A percentile compares a stretch with the other conserved stretches of the same genome.
Conservation (phyloP, 2,888 invertebrate genomes). For the Kryphioiulus occultus region DNA sequence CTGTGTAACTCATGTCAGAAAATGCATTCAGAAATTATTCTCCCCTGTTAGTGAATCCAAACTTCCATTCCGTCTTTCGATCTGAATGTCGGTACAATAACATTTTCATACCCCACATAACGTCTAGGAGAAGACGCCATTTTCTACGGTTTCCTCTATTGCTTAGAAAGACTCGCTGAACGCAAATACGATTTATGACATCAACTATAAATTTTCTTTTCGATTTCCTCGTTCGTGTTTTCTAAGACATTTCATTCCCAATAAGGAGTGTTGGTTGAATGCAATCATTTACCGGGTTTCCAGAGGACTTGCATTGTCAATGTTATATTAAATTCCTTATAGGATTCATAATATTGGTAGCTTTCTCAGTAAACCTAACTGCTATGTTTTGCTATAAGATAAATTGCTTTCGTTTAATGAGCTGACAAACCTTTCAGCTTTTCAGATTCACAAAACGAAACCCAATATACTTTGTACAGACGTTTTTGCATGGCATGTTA, state of each 20-base stretch:
- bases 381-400: background rate
- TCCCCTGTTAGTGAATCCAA: too few species aligned
- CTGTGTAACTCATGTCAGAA: too few species aligned
- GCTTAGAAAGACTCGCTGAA: background rate
- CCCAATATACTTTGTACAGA: background rate
- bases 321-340: background rate
- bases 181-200: background rate
- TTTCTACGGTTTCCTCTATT: too few species aligned
- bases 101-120: too few species aligned
- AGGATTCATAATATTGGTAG: background rate
- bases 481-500: background rate
- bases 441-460: background rate
- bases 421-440: background rate
- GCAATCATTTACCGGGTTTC: background rate
- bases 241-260: background rate
- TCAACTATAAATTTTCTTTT: background rate
- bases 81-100: too few species aligned
- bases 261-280: background rate
- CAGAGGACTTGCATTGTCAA: background rate
- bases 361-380: background rate
- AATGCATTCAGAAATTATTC: too few species aligned
- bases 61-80: too few species aligned
- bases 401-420: conserved; percentile 21
- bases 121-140: too few species aligned
- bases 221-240: background rate